These are phyloP conservation scores for Idris sp. DNA, from an alignment of 1,140 invertebrate genomes.

Conservation along the genomic window DNA sequence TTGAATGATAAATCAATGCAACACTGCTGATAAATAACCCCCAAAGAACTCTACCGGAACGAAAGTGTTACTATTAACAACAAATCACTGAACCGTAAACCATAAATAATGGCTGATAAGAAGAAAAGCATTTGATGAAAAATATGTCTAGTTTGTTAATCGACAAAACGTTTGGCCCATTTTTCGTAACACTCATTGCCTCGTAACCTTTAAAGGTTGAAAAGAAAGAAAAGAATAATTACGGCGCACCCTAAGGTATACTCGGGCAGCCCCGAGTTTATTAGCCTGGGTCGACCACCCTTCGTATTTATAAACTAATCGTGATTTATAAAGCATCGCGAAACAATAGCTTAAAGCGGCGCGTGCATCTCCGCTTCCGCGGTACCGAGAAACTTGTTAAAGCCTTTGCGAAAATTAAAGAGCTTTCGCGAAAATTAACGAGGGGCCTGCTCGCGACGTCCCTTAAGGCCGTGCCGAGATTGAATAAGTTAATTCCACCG, in stretches of 20 bases:
- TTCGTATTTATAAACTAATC: conserved; percentile 75
- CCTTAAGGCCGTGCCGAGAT: conserved; percentile 65
- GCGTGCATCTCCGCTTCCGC: conserved; percentile 66
- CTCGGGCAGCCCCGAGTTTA: conserved; percentile 64
- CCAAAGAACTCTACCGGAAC: too few species aligned
- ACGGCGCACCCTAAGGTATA: conserved; percentile 58
- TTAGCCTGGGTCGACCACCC: conserved; percentile 57
- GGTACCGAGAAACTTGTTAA: conserved; percentile 70
- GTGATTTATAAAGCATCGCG: conserved; percentile 74
- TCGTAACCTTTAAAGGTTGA: conserved; percentile 61
- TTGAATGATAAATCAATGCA: too few species aligned
- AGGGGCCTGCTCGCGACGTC: conserved; percentile 61
- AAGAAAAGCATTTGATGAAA: conserved; percentile 7
- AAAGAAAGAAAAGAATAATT: conserved; percentile 65
- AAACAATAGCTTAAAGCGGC: conserved; percentile 69
- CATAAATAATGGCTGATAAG: conserved; percentile 8
- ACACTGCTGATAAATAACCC: too few species aligned
- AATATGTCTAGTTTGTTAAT: conserved; percentile 15
- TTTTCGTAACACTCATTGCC: conserved; percentile 16
- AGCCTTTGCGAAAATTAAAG: conserved; percentile 74
- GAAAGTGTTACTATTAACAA: too few species aligned
- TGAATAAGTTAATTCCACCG: conserved; percentile 68
- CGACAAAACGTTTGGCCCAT: conserved; percentile 30
- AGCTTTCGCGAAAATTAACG: conserved; percentile 74
- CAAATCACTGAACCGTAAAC: conserved; percentile 2